These are phyloP conservation scores for Dicyrtomina minuta DNA, from an alignment of 2,888 invertebrate genomes.

Conservation along the genomic window DNA sequence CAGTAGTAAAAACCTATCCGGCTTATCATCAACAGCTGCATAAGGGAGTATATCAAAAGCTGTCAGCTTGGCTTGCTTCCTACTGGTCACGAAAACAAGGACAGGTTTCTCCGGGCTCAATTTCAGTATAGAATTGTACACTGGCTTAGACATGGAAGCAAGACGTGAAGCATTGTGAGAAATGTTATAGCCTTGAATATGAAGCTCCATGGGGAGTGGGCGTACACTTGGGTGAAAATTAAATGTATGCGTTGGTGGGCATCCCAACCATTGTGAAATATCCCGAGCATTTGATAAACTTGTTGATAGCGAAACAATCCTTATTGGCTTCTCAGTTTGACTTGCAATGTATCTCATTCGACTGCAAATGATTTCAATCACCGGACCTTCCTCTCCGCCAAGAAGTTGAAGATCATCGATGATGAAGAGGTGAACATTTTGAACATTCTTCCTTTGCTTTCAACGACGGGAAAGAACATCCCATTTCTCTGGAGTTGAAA, in stretches of 20 bases:
- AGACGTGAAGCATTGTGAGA: conserved; percentile 95
- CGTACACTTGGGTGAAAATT: conserved; percentile 98
- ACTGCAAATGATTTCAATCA: conserved; percentile 87
- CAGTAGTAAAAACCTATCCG: conserved; percentile 86
- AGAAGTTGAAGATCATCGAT: conserved; percentile 85
- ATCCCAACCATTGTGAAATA: conserved; percentile 94
- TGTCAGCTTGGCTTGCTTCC: conserved; percentile 87
- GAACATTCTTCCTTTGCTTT: conserved; percentile 98
- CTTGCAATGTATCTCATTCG: conserved; percentile 92
- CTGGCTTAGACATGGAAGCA: conserved; percentile 96
- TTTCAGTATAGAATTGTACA: conserved; percentile 86
- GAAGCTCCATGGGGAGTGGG: conserved; percentile 90
- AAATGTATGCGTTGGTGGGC: conserved; percentile 88
- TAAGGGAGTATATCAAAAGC: conserved; percentile 94
- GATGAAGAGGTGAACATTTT: conserved; percentile 92
- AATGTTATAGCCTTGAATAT: conserved; percentile 95
- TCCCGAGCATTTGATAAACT: conserved; percentile 94
- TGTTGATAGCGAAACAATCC: conserved; percentile 90
- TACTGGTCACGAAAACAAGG: conserved; percentile 85
- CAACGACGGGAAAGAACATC: conserved; percentile 96
- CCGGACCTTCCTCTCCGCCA: conserved; percentile 88
- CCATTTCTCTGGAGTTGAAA: conserved; percentile 98
- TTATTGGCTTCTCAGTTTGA: conserved; percentile 83
- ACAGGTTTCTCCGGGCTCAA: conserved; percentile 76
- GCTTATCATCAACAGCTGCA: conserved; percentile 83